These are phyloP conservation scores for Bucco capensis DNA, from an alignment of 2,113 vertebrate genomes.

Conservation along the genomic window DNA sequence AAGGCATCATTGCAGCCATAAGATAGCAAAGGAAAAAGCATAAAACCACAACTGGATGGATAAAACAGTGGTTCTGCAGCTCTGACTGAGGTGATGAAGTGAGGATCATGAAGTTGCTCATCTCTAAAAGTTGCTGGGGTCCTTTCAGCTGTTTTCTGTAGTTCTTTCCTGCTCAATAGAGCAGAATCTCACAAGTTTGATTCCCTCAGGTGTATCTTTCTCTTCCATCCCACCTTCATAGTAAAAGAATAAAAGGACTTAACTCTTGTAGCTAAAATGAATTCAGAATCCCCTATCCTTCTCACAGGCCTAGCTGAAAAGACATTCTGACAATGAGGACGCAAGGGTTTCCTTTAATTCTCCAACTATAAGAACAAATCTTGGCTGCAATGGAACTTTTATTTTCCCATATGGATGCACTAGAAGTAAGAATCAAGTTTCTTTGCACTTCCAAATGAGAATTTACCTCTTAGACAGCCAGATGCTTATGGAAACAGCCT, in stretches of 20 bases:
- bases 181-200: background rate
- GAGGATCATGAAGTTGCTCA: background rate
- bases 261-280: background rate
- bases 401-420: background rate
- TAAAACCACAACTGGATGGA: background rate
- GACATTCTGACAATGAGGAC: background rate
- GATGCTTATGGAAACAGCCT: conserved; percentile 4
- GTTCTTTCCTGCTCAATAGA: background rate
- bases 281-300: background rate
- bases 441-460: conserved; percentile 8
- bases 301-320: background rate
- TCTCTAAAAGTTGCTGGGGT: background rate
- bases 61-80: background rate
- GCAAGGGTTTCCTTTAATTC: background rate
- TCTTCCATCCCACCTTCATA: background rate
- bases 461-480: conserved; percentile 12
- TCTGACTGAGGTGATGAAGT: background rate
- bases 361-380: background rate
- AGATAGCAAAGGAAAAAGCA: background rate
- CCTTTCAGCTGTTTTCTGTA: background rate
- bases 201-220: background rate
- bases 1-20: background rate
- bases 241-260: background rate
- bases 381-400: background rate
- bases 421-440: background rate